Evolutionary conservation across 2,888 invertebrate genomes (phyloP), one percentile per base, ranked within the genome.

Genomic region (Drosophila borborema): DNA sequence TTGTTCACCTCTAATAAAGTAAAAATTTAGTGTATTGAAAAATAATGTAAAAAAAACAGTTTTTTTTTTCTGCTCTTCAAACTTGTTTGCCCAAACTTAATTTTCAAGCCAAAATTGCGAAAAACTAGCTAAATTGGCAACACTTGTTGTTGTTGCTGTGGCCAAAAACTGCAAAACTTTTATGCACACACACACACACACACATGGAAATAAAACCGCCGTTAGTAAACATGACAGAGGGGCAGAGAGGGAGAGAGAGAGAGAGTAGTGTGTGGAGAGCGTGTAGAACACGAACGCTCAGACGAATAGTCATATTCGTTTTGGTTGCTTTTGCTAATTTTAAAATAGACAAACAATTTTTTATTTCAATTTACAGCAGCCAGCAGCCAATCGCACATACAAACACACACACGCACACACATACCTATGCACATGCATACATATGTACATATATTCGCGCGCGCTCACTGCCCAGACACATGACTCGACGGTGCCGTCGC

Each of bases 341-440:
- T 86, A 86, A 86, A 86, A 86, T 86, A 89, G 86, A 86, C 87
- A 83, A 86, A 85, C 80, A 86, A 79, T 75, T 86, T 86, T 86
- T 86, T 88, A 83, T 88, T 86, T 85, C 59, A 85, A 82, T 88
- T 88, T 88, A 83, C 83, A 83, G 84, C 77, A 75, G 67, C 77
- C 62, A 73, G 59, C 56, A 53, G 48, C 69, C 66, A 63, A 59
- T 34, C 72, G 56, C 54, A 55, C 65, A 69, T 28, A 28, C 56
- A 63, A 60, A 64, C 59, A 60, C 49, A 60, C 49, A 61, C 48
- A 45, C 34, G 28, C 28, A 28, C 64, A 20, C 41, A 59, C 49
- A 60, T 51, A 64, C 40, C 36, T 45, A 48, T n/a, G 20, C 65
- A 18, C 36, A 64, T 55, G 55, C 53, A 59, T 23, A 41, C 41